These are phyloP conservation scores for Callocephalon fimbriatum DNA, from an alignment of 2,113 vertebrate genomes.

Conservation along the genomic window DNA sequence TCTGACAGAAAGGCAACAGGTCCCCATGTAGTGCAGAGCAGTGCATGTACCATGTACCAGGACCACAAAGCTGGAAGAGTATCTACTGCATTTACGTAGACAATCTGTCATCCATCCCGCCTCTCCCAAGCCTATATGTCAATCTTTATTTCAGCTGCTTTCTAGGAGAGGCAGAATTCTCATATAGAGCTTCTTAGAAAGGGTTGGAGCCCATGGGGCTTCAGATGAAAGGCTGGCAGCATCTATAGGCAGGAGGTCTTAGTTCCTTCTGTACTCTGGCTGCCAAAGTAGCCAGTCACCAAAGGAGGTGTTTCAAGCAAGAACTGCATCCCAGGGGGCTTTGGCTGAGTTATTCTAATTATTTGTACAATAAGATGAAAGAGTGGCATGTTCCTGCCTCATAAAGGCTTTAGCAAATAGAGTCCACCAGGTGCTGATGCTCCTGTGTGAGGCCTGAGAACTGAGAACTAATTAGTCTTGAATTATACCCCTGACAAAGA, in stretches of 20 bases:
- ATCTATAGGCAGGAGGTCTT: not conserved
- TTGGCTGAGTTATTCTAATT: conserved; percentile 6
- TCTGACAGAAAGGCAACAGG: not conserved
- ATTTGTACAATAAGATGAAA: conserved; percentile 33
- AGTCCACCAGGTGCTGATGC: conserved; percentile 13
- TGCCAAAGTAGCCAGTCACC: not conserved
- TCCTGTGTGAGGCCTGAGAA: conserved; percentile 30
- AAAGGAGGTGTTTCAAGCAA: not conserved
- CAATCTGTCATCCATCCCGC: not conserved
- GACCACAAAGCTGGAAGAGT: not conserved
- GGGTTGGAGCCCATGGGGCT: not conserved
- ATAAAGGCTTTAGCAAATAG: conserved; percentile 18
- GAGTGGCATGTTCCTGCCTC: not conserved
- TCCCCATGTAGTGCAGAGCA: fast-evolving
- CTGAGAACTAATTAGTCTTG: conserved; percentile 53
- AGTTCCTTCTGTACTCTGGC: not conserved
- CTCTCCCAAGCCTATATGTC: not conserved
- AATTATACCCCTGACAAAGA: conserved; percentile 33
- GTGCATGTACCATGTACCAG: not conserved
- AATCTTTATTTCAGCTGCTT: not conserved
- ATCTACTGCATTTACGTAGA: not conserved
- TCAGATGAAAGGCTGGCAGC: not conserved
- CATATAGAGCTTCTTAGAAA: not conserved
- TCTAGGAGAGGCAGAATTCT: not conserved
- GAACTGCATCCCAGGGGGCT: not conserved